phyloP scores from a whole-genome alignment of 1,140 invertebrate species.

The Neoseiulus cucumeris region DNA sequence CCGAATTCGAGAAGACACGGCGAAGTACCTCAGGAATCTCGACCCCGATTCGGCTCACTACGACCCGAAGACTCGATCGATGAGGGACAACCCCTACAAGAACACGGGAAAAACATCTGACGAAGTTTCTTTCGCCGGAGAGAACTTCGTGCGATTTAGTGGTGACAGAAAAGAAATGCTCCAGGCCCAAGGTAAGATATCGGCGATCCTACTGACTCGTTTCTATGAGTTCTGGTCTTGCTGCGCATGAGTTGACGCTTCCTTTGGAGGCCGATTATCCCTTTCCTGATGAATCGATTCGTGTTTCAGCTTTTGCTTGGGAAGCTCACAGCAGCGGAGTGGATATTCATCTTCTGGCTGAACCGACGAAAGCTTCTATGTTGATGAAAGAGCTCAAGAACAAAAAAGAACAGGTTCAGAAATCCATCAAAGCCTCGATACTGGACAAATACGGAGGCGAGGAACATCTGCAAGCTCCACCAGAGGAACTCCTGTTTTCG shows the following conservation, averaged over 20 bases:
- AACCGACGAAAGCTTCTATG: slow-evolving; percentile 88
- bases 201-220: slow-evolving; percentile 14
- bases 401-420: slow-evolving; percentile 69
- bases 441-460: slow-evolving; percentile 73
- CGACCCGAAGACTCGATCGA: too few species aligned
- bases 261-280: background rate
- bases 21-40: too few species aligned
- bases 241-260: background rate
- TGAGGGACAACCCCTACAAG: too few species aligned
- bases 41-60: too few species aligned
- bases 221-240: too few species aligned
- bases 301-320: too few species aligned
- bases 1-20: too few species aligned
- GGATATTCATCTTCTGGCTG: slow-evolving; percentile 85
- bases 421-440: slow-evolving; percentile 46
- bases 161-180: background rate
- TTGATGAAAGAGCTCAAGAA: slow-evolving; percentile 71
- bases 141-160: background rate
- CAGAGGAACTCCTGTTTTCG: slow-evolving; percentile 64
- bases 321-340: slow-evolving; percentile 70
- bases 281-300: slow-evolving; percentile 49
- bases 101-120: too few species aligned
- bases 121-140: too few species aligned
- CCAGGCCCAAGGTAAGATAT: background rate
- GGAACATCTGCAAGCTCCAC: slow-evolving; percentile 68